These are phyloP conservation scores for Diorhabda elongata DNA, from an alignment of 1,140 invertebrate species.

Conservation along the genomic window DNA sequence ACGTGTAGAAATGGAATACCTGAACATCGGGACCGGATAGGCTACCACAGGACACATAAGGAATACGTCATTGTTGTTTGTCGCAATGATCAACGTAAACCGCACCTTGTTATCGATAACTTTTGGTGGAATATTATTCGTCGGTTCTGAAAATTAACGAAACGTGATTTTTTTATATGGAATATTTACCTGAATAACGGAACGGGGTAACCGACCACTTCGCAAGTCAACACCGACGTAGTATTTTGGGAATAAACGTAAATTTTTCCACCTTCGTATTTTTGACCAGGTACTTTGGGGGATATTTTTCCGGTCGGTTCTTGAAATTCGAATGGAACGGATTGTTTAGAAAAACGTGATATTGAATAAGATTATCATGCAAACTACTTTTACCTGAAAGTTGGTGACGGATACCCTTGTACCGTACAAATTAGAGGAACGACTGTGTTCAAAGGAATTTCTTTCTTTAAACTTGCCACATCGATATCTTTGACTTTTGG, in stretches of 20 bases:
- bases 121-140: slow-evolving; percentile 59
- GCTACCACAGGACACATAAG: slow-evolving; percentile 61
- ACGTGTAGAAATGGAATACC: slow-evolving; percentile 46
- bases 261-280: slow-evolving; percentile 60
- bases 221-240: slow-evolving; percentile 52
- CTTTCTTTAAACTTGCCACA: slow-evolving; percentile 24
- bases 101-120: slow-evolving; percentile 38
- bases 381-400: slow-evolving; percentile 53
- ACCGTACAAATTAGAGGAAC: slow-evolving; percentile 43
- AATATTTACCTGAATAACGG: slow-evolving; percentile 54
- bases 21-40: slow-evolving; percentile 62
- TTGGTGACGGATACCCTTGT: slow-evolving; percentile 57
- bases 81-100: slow-evolving; percentile 33
- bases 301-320: slow-evolving; percentile 65
- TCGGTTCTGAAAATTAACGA: slow-evolving; percentile 60
- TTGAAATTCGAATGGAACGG: slow-evolving; percentile 42
- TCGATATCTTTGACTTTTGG: slow-evolving; percentile 27
- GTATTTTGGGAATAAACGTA: slow-evolving; percentile 50
- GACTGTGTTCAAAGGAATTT: background rate
- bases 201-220: slow-evolving; percentile 56
- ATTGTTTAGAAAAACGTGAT: background rate
- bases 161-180: slow-evolving; percentile 5
- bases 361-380: background rate
- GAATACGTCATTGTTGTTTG: slow-evolving; percentile 49
- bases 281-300: slow-evolving; percentile 59